Percentiles rank a stretch among this genome's conserved stretches.
Conservation (phyloP, 2,113 vertebrate genomes). For the Orycteropus afer region DNA sequence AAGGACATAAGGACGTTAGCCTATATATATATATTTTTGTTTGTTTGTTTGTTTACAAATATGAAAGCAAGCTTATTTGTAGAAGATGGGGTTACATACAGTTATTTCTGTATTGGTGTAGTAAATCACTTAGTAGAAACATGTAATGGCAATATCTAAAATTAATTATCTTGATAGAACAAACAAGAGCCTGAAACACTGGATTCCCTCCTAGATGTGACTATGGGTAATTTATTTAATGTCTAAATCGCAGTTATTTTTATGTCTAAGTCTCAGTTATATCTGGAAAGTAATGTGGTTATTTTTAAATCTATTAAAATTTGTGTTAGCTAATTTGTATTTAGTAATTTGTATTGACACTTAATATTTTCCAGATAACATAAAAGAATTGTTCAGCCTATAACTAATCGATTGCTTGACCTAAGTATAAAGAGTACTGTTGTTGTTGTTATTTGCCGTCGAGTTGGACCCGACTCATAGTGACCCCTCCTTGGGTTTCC, state of each 20-base stretch:
- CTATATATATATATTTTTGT: no score
- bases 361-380: neutral
- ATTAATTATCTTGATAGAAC: neutral
- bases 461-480: no score
- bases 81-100: neutral
- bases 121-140: neutral
- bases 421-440: neutral
- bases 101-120: slow-evolving; percentile 22
- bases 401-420: neutral
- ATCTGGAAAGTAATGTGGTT: neutral
- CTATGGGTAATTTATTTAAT: neutral
- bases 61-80: neutral
- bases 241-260: neutral
- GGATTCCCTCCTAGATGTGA: neutral
- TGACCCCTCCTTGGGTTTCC: no score
- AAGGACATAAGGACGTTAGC: neutral
- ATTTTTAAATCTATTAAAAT: slow-evolving; percentile 26
- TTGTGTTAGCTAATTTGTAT: neutral
- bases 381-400: neutral
- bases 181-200: neutral
- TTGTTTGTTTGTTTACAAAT: neutral
- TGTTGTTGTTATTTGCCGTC: no score
- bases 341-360: neutral
- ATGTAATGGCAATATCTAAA: neutral
- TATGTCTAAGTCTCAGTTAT: neutral